Evolutionary conservation across 2,888 invertebrate genomes (phyloP).

Genomic region (Odiellus spinosus): DNA sequence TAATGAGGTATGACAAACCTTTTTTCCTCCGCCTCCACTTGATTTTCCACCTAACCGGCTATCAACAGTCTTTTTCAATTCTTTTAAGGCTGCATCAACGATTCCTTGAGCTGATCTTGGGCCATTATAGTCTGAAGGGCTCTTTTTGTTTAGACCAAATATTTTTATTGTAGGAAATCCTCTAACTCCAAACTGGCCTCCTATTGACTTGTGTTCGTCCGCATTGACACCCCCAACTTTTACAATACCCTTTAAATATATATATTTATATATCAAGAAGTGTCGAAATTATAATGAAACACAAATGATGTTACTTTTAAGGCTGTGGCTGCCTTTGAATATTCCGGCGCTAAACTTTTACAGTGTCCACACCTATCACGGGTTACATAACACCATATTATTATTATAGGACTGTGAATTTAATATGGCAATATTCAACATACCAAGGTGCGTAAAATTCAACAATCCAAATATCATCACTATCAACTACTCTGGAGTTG

Average conservation of each 20-base stretch:
- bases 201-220: conserved; percentile 68
- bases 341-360: conserved; percentile 76
- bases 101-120: conserved; percentile 69
- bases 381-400: too few relatives aligned
- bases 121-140: conserved; percentile 69
- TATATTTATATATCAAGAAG: too few relatives aligned
- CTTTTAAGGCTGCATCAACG: conserved; percentile 66
- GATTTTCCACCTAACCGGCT: conserved; percentile 43
- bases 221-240: conserved; percentile 91
- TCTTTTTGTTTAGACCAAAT: conserved; percentile 65
- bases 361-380: conserved; percentile 42
- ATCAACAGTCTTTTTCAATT: conserved; percentile 55
- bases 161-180: conserved; percentile 96
- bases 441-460: conserved; percentile 97
- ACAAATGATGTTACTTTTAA: conserved; percentile 71
- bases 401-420: too few relatives aligned
- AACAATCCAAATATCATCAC: conserved; percentile 82
- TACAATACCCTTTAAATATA: conserved; percentile 52
- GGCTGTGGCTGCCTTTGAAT: conserved; percentile 79
- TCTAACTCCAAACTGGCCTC: conserved; percentile 58
- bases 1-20: not conserved
- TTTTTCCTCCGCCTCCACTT: conserved; percentile 20
- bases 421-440: too few relatives aligned
- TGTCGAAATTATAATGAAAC: too few relatives aligned
- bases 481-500: conserved; percentile 58